phyloP scores from a whole-genome alignment of 2,797 vertebrate genomes.

The Alca torda region DNA sequence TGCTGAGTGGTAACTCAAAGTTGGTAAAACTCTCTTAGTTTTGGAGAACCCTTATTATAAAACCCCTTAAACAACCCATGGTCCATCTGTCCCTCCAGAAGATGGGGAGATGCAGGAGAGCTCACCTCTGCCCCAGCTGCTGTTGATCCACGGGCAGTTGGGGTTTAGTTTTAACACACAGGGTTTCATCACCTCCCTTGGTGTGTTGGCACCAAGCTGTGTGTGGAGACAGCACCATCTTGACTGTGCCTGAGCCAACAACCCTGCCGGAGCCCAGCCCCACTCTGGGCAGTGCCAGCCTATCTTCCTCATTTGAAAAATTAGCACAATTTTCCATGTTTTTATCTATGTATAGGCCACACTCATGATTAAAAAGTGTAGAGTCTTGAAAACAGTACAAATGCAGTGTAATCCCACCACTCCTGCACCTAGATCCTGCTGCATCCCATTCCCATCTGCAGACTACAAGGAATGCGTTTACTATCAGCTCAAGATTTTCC shows the following conservation, averaged over 20 bases:
- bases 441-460: not conserved
- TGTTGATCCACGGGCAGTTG: not conserved
- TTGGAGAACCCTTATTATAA: not conserved
- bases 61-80: not conserved
- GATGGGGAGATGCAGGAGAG: not conserved
- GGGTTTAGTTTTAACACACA: not conserved
- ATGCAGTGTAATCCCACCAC: not conserved
- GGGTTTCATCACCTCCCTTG: not conserved
- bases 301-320: not conserved
- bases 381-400: not conserved
- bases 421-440: not conserved
- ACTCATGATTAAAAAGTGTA: not conserved
- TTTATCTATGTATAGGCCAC: not conserved
- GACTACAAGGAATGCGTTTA: not conserved
- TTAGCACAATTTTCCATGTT: not conserved
- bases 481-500: not conserved
- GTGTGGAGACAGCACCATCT: not conserved
- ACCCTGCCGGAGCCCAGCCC: not conserved
- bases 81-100: not conserved
- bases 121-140: not conserved
- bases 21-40: not conserved
- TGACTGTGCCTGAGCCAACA: not conserved
- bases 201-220: accelerated
- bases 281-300: accelerated
- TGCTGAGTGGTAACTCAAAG: not conserved